phyloP scores from a whole-genome alignment of 1,140 invertebrate species.

The Aphelinus certus region DNA sequence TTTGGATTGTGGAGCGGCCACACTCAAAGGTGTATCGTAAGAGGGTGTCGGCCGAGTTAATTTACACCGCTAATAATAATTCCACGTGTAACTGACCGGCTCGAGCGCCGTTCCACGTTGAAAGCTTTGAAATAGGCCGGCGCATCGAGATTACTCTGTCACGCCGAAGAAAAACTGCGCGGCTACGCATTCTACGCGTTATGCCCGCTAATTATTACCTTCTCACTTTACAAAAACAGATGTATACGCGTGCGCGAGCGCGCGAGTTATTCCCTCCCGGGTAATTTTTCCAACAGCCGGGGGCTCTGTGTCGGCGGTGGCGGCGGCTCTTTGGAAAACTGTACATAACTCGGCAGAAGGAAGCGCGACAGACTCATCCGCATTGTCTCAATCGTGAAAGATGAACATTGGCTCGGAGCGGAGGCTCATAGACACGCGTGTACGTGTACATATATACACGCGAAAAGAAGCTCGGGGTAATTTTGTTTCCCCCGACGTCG shows the following conservation, averaged over 20 bases:
- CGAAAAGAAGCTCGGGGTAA: too few relatives aligned
- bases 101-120: too few relatives aligned
- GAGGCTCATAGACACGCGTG: too few relatives aligned
- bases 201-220: too few relatives aligned
- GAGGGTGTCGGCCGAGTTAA: too few relatives aligned
- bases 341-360: not conserved
- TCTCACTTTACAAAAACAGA: constrained; percentile 21
- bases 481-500: constrained; percentile 26
- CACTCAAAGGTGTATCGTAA: too few relatives aligned
- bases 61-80: too few relatives aligned
- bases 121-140: too few relatives aligned
- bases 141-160: too few relatives aligned
- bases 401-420: not conserved
- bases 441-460: too few relatives aligned
- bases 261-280: constrained; percentile 5
- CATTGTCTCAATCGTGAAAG: constrained; percentile 17
- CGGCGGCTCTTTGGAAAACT: constrained; percentile 15
- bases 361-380: not conserved
- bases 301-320: not conserved
- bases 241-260: constrained; percentile 1
- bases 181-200: constrained; percentile 10
- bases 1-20: too few relatives aligned
- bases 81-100: too few relatives aligned
- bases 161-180: constrained; percentile 18
- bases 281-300: constrained; percentile 3